phyloP scores from a whole-genome alignment of 1,140 invertebrate species.

The Paraescarpia echinospica region DNA sequence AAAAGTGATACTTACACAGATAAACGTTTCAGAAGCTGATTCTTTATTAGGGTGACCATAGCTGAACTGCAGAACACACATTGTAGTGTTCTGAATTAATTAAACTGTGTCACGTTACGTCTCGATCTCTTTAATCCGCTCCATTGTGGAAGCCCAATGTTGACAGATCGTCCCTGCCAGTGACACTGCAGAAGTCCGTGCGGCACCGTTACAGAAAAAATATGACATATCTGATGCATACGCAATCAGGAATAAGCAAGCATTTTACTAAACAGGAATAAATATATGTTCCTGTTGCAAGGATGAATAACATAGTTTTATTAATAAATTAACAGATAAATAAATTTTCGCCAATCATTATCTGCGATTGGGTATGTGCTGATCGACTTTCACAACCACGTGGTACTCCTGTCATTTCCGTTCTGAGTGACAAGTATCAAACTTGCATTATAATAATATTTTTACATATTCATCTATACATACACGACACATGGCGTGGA shows the following conservation, averaged over 20 bases:
- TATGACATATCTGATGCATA: background rate
- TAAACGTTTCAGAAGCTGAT: conserved; percentile 22
- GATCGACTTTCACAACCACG: background rate
- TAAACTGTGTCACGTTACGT: background rate
- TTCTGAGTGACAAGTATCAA: background rate
- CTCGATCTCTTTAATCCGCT: background rate
- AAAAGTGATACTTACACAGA: conserved; percentile 15
- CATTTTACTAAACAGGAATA: background rate
- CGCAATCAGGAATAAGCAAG: background rate
- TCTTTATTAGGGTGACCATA: conserved; percentile 22
- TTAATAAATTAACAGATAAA: background rate
- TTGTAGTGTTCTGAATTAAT: conserved; percentile 6
- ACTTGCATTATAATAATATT: background rate
- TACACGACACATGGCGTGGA: background rate
- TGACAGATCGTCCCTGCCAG: background rate
- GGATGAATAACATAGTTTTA: background rate
- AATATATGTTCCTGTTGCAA: background rate
- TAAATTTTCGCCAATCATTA: background rate
- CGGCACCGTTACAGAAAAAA: background rate
- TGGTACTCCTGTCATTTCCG: background rate
- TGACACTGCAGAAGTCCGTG: background rate
- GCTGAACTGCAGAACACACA: background rate
- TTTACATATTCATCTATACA: background rate
- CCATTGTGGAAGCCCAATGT: background rate
- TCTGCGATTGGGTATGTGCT: background rate